These are phyloP conservation scores for Aquatica leii DNA, from an alignment of 2,888 invertebrate genomes.

Conservation along the genomic window DNA sequence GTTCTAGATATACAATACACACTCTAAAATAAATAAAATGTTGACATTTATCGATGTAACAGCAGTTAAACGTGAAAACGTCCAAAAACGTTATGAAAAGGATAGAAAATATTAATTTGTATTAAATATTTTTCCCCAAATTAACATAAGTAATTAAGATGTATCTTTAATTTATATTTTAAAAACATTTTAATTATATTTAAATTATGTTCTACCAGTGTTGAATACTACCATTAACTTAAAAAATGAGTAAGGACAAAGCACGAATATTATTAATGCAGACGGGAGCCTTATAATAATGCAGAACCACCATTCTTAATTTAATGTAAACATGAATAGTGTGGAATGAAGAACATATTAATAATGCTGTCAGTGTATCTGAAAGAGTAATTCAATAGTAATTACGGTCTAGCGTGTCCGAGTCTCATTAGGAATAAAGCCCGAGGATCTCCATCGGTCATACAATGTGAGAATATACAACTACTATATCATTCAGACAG, in stretches of 20 bases:
- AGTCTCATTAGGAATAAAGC: slow-evolving; percentile 47
- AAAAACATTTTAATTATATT: slow-evolving; percentile 6
- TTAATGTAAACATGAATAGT: slow-evolving; percentile 52
- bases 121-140: no score
- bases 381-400: slow-evolving; percentile 55
- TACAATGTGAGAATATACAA: slow-evolving; percentile 39
- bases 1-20: no score
- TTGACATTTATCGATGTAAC: no score
- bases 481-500: slow-evolving; percentile 35
- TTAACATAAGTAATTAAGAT: no score
- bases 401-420: slow-evolving; percentile 56
- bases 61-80: no score
- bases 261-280: slow-evolving; percentile 16
- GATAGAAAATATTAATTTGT: no score
- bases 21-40: no score
- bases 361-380: slow-evolving; percentile 53
- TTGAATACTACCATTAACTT: no score
- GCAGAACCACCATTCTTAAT: slow-evolving; percentile 47
- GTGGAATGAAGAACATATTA: slow-evolving; percentile 49
- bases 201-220: neutral
- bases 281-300: slow-evolving; percentile 13
- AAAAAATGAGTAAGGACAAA: neutral
- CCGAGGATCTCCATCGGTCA: slow-evolving; percentile 43
- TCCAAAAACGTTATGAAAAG: no score
- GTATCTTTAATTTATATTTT: no score